Evolutionary conservation across 2,797 vertebrate species (phyloP).

Genomic region (Muraenolepis orangiensis): DNA sequence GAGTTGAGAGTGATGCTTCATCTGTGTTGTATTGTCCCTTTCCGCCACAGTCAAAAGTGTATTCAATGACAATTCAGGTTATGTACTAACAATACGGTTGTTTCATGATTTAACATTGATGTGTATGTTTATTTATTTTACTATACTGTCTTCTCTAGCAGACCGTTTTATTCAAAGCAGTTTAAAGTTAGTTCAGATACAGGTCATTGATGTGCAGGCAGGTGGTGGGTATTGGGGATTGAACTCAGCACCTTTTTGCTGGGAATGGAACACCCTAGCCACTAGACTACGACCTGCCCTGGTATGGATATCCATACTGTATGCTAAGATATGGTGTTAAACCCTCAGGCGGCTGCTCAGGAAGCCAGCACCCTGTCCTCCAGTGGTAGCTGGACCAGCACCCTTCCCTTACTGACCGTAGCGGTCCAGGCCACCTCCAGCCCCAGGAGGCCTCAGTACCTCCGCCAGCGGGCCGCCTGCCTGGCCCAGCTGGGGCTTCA

Average conservation of each 20-base stretch:
- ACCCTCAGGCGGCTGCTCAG: constrained; percentile 78
- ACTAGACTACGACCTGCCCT: neutral
- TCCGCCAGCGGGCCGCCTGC: constrained; percentile 80
- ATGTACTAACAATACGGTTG: neutral
- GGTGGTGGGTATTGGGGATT: neutral
- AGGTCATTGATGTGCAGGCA: neutral
- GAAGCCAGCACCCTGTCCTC: constrained; percentile 74
- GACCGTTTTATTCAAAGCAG: too few species aligned
- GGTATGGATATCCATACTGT: neutral
- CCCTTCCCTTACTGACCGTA: constrained; percentile 78
- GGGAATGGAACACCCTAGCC: neutral
- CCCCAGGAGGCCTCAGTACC: constrained; percentile 59
- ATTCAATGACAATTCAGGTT: neutral
- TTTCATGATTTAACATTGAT: neutral
- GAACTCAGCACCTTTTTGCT: neutral
- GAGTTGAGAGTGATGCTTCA: constrained; percentile 6
- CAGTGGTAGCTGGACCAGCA: constrained; percentile 61
- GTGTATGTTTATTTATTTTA: neutral
- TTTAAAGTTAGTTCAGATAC: neutral
- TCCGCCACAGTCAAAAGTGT: neutral
- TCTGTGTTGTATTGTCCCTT: neutral
- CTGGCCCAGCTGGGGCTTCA: constrained; percentile 74
- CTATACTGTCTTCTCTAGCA: neutral
- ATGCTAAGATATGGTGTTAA: neutral
- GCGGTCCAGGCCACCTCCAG: constrained; percentile 69